Base-by-base conservation (phyloP, 1,140 invertebrate species). In the Cardiocondyla obscurior region DNA sequence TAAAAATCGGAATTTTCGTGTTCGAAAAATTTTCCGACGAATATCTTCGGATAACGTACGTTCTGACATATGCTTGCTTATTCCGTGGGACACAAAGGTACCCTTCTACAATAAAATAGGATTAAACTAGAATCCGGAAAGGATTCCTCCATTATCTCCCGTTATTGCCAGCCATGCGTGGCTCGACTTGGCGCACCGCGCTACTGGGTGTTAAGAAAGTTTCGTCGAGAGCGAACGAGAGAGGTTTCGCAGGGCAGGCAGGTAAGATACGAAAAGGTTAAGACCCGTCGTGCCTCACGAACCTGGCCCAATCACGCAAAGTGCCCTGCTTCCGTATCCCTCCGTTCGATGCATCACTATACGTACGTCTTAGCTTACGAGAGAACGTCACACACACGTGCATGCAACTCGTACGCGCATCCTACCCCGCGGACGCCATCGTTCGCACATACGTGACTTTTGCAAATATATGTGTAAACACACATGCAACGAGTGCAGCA, bases 221-320 rank as follows among this genome's bases (percentile, higher is more conserved):
- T 74, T 82, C 22, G 64, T 57, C 44, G 42, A 42, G 67, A 60
- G n/a, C 39, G 33, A 55, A 65, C 72, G 58, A n/a, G 49, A 16
- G 79, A 53, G 33, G 53, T 39, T 57, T 12, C 16, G 4, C 36
- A 7, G 77, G 46, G 25, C 12, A 33, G 25, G 46, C 36, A 49
- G 58, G 62, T 30, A 83, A 77, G 70, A 77, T 86, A 58, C 70
- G 57, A 62, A 44, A 72, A 73, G 57, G 85, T 72, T 79, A 72
- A 86, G 67, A 85, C 79, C 81, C 86, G 86, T 88, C 86, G 73
- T 86, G 88, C 84, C 55, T 88, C 81, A 81, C 82, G 86, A 58
- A 55, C 51, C 82, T 70, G 83, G 86, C 76, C 85, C 89, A 92
- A 93, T 93, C 91, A 90, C 89, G 90, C 89, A 89, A 91, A 93